phyloP scores from a whole-genome alignment of 2,797 vertebrate species.

The Sebastes variabilis region DNA sequence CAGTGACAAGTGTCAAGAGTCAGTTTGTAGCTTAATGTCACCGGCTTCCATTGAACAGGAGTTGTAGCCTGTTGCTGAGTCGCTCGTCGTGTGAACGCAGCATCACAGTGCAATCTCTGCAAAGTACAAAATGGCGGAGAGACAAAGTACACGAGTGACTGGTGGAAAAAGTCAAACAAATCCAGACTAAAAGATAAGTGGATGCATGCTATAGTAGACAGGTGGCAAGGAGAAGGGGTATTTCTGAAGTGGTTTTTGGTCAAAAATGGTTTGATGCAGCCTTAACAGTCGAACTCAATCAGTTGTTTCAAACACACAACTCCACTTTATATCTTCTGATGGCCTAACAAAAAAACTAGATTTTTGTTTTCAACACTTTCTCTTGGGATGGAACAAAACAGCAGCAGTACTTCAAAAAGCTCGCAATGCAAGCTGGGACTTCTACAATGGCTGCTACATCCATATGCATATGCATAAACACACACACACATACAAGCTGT shows the following conservation, averaged over 20 bases:
- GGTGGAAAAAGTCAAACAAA: neutral
- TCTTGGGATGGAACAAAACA: slow-evolving; percentile 14
- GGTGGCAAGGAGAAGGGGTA: neutral
- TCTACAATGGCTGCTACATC: slow-evolving; percentile 21
- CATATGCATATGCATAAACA: slow-evolving; percentile 20
- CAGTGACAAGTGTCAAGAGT: too few species aligned
- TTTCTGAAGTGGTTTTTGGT: neutral
- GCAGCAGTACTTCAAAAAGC: slow-evolving; percentile 30
- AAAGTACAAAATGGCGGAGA: neutral
- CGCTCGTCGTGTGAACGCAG: too few species aligned
- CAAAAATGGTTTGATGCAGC: neutral
- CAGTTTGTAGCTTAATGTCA: too few species aligned
- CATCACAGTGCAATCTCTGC: neutral
- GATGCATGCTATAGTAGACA: neutral
- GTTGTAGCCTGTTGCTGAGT: too few species aligned
- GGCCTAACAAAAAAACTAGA: neutral
- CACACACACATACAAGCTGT: slow-evolving; percentile 6
- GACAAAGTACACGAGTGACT: neutral
- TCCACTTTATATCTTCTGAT: neutral
- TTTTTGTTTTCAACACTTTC: neutral
- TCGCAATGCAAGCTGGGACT: slow-evolving; percentile 27
- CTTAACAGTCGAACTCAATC: neutral
- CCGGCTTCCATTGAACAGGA: too few species aligned
- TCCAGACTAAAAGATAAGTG: neutral
- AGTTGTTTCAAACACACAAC: neutral